phyloP scores from a whole-genome alignment of 2,113 vertebrate genomes.

The Dicentrarchus labrax region DNA sequence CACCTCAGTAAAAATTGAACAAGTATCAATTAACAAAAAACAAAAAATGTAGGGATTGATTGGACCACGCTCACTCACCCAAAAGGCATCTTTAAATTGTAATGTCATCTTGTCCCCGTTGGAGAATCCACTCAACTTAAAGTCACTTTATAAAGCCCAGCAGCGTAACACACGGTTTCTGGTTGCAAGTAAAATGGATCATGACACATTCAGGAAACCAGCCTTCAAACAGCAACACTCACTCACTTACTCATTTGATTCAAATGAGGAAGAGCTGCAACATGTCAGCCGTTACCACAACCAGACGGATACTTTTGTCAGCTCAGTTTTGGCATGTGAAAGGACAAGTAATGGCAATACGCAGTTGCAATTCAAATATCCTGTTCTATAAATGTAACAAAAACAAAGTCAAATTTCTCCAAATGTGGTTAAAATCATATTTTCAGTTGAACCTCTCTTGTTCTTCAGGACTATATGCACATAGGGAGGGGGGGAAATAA shows the following conservation, averaged over 20 bases:
- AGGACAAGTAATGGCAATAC: background rate
- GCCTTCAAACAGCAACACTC: slow-evolving; percentile 26
- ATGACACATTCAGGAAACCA: slow-evolving; percentile 74
- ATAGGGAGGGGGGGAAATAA: background rate
- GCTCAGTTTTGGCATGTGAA: background rate
- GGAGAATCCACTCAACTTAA: slow-evolving; percentile 1
- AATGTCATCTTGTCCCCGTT: slow-evolving; percentile 82
- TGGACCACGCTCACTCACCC: slow-evolving; percentile 80
- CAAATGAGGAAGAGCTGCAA: slow-evolving; percentile 82
- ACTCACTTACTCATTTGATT: slow-evolving; percentile 66
- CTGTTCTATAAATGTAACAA: background rate
- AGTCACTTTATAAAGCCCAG: background rate
- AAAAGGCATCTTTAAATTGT: slow-evolving; percentile 93
- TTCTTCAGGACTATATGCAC: background rate
- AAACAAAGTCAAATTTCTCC: background rate
- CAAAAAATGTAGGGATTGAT: background rate
- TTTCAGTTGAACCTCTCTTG: background rate
- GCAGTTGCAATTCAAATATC: background rate
- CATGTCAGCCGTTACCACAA: slow-evolving; percentile 50
- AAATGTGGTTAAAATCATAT: background rate
- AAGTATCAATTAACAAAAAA: too few species aligned
- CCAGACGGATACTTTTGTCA: background rate
- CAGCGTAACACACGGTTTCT: background rate
- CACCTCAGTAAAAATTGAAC: background rate
- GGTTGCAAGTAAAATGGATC: slow-evolving; percentile 54